Base-by-base conservation (phyloP, 1,140 invertebrate genomes). In the Aleiodes sp. region DNA sequence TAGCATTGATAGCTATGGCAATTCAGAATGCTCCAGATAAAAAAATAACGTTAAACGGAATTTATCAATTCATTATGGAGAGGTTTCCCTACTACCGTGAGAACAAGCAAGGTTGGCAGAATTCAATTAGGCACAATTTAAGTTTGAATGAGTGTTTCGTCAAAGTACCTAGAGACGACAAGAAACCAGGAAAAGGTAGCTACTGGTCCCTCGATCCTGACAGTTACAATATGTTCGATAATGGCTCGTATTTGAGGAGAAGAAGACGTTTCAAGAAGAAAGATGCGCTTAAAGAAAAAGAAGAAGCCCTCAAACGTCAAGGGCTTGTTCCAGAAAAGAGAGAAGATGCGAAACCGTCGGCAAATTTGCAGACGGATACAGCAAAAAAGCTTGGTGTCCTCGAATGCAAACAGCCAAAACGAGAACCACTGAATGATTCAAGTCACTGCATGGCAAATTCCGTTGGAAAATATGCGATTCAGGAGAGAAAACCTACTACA, bases 1-100 rank as follows among this genome's bases (percentile, higher is more conserved):
- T 99, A 39, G 98, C 98, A 0, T 88, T 99, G 12, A 99, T 99
- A 35, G 96, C 97, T 0, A 99, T 99, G 98, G 97, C 97, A 12
- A 99, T 99, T 35, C 94, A 98, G 80, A 94, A 95, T 78, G 92
- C 95, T 0, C 92, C 94, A 0, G 95, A 98, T 63, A 96, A 97
- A 78, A 95, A 95, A 78, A 93, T 99, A 60, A 99, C 98, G 0
- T 87, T 99, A 0, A 98, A 98, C 80, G 97, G 97, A 6, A 99
- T 99, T 78, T 99, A 99, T 82, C 94, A 98, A 84, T 99, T 97
- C 81, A 99, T 99, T 71, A 99, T 99, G 93, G 96, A 98, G 73
- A 88, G 94, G 2, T 99, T 99, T 81, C 96, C 97, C 0, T 99
- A 98, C 80, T 99, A 99, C 83, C 87, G 97, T n/a, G 96, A 99